Conservation (phyloP, 92 coral and sea anemone genomes). For the Blastomussa wellsi region DNA sequence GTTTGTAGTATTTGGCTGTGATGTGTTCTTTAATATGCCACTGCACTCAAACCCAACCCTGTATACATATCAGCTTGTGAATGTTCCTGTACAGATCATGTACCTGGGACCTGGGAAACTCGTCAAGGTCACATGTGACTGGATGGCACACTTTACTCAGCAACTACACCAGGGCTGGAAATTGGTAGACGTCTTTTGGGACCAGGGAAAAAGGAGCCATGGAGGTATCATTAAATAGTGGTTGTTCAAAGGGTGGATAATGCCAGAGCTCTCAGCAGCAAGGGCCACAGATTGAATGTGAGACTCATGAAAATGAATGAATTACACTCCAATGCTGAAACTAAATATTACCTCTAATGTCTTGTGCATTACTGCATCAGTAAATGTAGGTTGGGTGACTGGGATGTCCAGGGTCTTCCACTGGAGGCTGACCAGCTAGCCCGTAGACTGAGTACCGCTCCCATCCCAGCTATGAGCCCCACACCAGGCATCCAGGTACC, state of each 20-base stretch:
- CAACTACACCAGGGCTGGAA: slow-evolving; percentile 90
- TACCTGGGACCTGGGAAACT: slow-evolving; percentile 95
- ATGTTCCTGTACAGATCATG: slow-evolving; percentile 91
- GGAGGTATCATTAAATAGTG: slow-evolving; percentile 72
- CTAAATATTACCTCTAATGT: no score
- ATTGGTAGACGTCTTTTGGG: slow-evolving; percentile 94
- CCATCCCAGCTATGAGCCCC: no score
- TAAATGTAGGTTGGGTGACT: no score
- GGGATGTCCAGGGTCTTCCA: no score
- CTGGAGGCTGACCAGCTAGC: no score
- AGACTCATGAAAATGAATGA: no score
- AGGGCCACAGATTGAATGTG: no score
- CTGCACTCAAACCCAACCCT: slow-evolving; percentile 80
- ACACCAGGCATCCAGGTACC: no score
- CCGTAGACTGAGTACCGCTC: no score
- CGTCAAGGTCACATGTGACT: slow-evolving; percentile 95
- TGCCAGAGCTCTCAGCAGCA: no score
- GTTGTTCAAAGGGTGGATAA: neutral
- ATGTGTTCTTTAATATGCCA: slow-evolving; percentile 93
- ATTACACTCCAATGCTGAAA: no score
- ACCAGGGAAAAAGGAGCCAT: slow-evolving; percentile 92
- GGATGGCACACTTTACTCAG: slow-evolving; percentile 89
- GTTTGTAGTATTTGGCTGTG: slow-evolving; percentile 84
- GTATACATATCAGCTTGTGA: slow-evolving; percentile 87
- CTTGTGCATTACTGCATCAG: no score